A percentile compares a stretch with the other conserved stretches of the same genome.
Evolutionary conservation across 92 coral and sea anemone genomes (phyloP).

Genomic region (Actinostola sp.): DNA sequence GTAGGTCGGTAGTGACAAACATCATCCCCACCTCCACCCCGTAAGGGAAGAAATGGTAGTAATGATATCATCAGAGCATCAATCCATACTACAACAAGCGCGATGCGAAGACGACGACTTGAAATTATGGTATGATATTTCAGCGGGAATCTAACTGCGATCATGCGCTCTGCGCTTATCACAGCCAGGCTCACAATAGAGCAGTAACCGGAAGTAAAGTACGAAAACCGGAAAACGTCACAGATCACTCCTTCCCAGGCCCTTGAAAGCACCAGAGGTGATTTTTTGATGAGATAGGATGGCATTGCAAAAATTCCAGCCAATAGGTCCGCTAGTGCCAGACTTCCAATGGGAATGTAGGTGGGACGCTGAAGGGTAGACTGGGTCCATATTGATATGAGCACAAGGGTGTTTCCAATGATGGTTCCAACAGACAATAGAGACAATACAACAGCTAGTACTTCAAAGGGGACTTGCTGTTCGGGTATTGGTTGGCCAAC

Average conservation of each 20-base stretch:
- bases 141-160: slow-evolving; percentile 78
- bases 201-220: slow-evolving; percentile 89
- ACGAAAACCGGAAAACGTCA: slow-evolving; percentile 88
- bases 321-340: slow-evolving; percentile 92
- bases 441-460: slow-evolving; percentile 53
- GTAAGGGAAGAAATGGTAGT: slow-evolving; percentile 84
- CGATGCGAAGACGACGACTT: slow-evolving; percentile 50
- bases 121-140: slow-evolving; percentile 55
- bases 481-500: slow-evolving; percentile 1
- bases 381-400: slow-evolving; percentile 72
- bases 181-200: slow-evolving; percentile 82
- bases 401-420: slow-evolving; percentile 84
- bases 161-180: slow-evolving; percentile 87
- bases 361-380: slow-evolving; percentile 86
- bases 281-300: slow-evolving; percentile 86
- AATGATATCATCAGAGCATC: slow-evolving; percentile 76
- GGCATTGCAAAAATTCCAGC: slow-evolving; percentile 96
- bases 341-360: slow-evolving; percentile 74
- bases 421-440: slow-evolving; percentile 69
- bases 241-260: slow-evolving; percentile 60
- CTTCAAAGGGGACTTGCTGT: slow-evolving; percentile 45
- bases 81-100: slow-evolving; percentile 70
- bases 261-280: slow-evolving; percentile 44
- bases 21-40: slow-evolving; percentile 6
- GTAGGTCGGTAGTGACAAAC: slow-evolving; percentile 82